Conservation (phyloP, 2,888 invertebrate genomes). For the Sphaeridia pumilis region DNA sequence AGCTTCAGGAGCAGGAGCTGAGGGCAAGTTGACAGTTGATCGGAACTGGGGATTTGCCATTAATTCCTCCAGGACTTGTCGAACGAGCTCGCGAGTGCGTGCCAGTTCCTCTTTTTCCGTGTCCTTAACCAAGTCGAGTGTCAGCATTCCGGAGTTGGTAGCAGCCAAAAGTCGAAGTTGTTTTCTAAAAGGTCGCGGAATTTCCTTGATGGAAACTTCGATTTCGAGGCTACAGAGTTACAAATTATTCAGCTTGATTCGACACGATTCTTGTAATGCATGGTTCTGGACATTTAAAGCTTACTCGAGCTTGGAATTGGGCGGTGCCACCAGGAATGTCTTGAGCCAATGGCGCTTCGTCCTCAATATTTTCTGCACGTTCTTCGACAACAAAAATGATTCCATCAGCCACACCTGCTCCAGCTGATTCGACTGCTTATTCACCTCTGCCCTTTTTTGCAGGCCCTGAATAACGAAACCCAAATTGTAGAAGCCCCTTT, state of each 20-base stretch:
- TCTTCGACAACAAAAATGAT: conserved; percentile 23
- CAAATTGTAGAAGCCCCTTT: background rate
- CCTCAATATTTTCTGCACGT: conserved; percentile 17
- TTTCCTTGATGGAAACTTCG: conserved; percentile 9
- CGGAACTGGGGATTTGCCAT: too few relatives aligned
- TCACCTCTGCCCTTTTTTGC: conserved; percentile 21
- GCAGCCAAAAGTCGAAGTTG: conserved; percentile 1
- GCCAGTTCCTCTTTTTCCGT: background rate
- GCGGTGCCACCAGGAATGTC: conserved; percentile 11
- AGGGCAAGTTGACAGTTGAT: too few relatives aligned
- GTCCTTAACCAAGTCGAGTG: background rate
- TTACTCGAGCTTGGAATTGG: background rate
- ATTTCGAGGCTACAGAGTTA: conserved; percentile 3
- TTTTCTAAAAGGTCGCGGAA: conserved; percentile 1
- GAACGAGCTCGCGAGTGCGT: background rate
- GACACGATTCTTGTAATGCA: too few relatives aligned
- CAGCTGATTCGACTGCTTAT: conserved; percentile 25
- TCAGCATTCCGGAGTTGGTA: conserved; percentile 1
- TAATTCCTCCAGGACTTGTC: conserved; percentile 5
- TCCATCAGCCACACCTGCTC: conserved; percentile 32
- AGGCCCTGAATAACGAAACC: conserved; percentile 20
- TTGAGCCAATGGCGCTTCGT: conserved; percentile 13
- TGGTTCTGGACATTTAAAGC: background rate
- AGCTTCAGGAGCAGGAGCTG: too few relatives aligned
- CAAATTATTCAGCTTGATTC: too few relatives aligned